These are phyloP conservation scores for Philopedon plagiatum DNA, from an alignment of 2,888 invertebrate species.

Conservation along the genomic window DNA sequence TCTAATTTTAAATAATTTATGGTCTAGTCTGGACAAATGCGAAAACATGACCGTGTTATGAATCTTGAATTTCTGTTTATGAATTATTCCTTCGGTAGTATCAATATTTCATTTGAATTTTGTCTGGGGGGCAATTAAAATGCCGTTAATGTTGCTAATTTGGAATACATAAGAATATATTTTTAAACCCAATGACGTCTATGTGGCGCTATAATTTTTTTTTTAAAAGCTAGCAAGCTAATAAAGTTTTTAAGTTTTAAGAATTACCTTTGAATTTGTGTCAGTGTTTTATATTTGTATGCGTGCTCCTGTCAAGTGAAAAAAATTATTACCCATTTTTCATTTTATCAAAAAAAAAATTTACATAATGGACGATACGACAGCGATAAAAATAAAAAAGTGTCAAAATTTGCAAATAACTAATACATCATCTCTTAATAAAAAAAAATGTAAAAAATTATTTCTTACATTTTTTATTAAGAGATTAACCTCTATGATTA, in stretches of 20 bases:
- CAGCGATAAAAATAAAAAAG: no score
- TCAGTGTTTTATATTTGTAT: no score
- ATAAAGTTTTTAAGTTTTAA: not conserved
- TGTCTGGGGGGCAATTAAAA: constrained; percentile 12
- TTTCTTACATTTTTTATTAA: no score
- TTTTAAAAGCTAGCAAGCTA: not conserved
- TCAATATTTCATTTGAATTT: constrained; percentile 11
- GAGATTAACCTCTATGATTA: no score
- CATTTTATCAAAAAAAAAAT: no score
- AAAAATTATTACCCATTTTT: no score
- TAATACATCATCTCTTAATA: no score
- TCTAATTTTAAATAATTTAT: constrained; percentile 16
- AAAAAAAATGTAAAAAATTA: no score
- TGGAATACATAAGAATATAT: not conserved
- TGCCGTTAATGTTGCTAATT: constrained; percentile 17
- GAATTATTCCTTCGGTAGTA: constrained; percentile 3
- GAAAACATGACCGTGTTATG: constrained; percentile 9
- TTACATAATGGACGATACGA: no score
- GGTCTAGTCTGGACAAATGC: constrained; percentile 10
- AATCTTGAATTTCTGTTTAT: constrained; percentile 3
- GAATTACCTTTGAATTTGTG: not conserved
- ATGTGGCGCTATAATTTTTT: constrained; percentile 3
- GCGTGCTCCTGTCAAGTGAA: no score
- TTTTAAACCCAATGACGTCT: not conserved
- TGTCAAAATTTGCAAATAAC: no score